phyloP scores from a whole-genome alignment of 2,888 invertebrate genomes.

The Pseudococcus jackbeardsleyi region DNA sequence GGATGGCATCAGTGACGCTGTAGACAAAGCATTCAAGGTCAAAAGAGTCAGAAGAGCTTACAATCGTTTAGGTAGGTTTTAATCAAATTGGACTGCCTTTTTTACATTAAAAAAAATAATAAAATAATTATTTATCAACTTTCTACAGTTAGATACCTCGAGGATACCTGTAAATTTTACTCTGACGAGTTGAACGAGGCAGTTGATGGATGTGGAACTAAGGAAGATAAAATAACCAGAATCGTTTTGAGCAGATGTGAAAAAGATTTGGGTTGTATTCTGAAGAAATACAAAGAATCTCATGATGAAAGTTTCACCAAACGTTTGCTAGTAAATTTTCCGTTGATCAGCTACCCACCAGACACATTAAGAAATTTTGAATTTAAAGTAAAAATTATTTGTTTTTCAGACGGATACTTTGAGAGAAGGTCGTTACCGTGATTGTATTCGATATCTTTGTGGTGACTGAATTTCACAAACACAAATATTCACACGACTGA shows the following conservation, averaged over 20 bases:
- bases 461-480: too few species aligned
- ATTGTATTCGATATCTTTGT: too few species aligned
- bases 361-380: too few species aligned
- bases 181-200: neutral
- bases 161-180: neutral
- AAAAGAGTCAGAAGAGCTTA: neutral
- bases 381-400: too few species aligned
- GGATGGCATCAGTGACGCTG: neutral
- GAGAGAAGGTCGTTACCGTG: too few species aligned
- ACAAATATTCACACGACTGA: too few species aligned
- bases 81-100: too few species aligned
- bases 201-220: neutral
- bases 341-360: too few species aligned
- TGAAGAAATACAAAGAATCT: neutral
- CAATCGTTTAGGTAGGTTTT: neutral
- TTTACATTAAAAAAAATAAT: too few species aligned
- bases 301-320: neutral
- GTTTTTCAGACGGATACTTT: too few species aligned
- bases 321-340: neutral
- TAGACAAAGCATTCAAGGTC: neutral
- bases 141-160: neutral
- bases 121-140: too few species aligned
- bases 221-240: neutral
- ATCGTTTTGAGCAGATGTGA: neutral
- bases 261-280: neutral